phyloP scores from a whole-genome alignment of 2,113 vertebrate genomes.

The Bagarius yarrelli region DNA sequence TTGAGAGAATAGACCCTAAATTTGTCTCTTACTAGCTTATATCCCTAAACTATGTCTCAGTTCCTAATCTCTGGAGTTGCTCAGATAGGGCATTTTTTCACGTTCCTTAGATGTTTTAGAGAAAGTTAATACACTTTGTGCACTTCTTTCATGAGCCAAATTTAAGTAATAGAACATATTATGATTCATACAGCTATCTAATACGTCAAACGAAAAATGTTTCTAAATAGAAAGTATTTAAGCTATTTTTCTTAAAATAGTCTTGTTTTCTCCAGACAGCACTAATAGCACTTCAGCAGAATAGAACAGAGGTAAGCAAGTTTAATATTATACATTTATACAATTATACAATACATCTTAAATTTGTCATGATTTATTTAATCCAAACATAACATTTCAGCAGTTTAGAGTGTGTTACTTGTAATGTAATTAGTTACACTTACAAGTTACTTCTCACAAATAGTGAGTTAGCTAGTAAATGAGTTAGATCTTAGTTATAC shows the following conservation, averaged over 20 bases:
- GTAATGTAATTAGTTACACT: too few species aligned
- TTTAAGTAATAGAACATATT: conserved; percentile 9
- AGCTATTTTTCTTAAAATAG: not conserved
- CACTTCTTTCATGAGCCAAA: not conserved
- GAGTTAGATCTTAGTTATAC: too few species aligned
- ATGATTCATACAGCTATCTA: conserved; percentile 8
- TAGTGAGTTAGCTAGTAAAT: too few species aligned
- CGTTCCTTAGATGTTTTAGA: not conserved
- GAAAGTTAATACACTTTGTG: not conserved
- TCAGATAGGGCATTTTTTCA: not conserved
- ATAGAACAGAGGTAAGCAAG: not conserved
- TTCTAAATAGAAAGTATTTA: conserved; percentile 4
- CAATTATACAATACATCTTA: too few species aligned
- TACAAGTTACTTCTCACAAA: too few species aligned
- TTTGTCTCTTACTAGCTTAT: not conserved
- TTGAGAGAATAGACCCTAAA: conserved; percentile 25
- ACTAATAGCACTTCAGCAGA: not conserved
- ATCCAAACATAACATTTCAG: conserved; percentile 20
- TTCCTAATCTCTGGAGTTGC: not conserved
- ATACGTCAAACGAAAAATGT: not conserved
- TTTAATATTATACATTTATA: too few species aligned
- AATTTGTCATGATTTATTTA: conserved; percentile 25
- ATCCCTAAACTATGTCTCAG: not conserved
- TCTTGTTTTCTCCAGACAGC: not conserved
- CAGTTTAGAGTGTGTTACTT: too few species aligned